Conservation (phyloP, 2,113 vertebrate genomes). For the Anoplopoma fimbria region DNA sequence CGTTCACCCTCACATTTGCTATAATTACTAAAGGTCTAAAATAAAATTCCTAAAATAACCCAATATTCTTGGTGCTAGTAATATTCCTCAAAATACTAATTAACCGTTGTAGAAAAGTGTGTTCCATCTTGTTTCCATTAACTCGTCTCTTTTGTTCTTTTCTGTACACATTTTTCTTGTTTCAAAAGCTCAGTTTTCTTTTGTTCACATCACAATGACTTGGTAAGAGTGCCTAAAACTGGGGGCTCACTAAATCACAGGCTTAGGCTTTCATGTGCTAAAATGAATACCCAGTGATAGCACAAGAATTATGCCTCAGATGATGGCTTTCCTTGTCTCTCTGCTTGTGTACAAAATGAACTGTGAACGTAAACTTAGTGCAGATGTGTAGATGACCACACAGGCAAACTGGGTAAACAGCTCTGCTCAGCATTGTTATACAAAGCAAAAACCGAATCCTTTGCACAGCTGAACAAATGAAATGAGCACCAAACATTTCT, state of each 20-base stretch:
- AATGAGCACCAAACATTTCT: constrained; percentile 50
- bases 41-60: constrained; percentile 47
- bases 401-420: constrained; percentile 56
- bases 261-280: constrained; percentile 48
- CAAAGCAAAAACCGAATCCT: constrained; percentile 51
- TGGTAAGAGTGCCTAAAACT: constrained; percentile 48
- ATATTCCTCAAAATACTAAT: constrained; percentile 60
- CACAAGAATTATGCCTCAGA: constrained; percentile 48
- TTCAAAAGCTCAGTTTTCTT: constrained; percentile 54
- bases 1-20: constrained; percentile 20
- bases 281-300: constrained; percentile 57
- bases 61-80: constrained; percentile 41
- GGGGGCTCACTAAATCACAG: constrained; percentile 47
- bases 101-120: constrained; percentile 35
- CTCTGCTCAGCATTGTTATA: constrained; percentile 45
- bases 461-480: constrained; percentile 72
- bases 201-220: constrained; percentile 66
- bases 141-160: constrained; percentile 59
- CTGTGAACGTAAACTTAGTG: constrained; percentile 23
- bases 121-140: constrained; percentile 64
- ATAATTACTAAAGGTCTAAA: constrained; percentile 42
- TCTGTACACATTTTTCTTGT: constrained; percentile 60
- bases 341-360: constrained; percentile 40
- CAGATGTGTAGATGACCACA: constrained; percentile 46
- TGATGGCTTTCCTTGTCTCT: constrained; percentile 34